Percentiles rank a stretch among this genome's conserved stretches.
Conservation (phyloP, 2,113 vertebrate genomes). For the Rhipidura dahli region DNA sequence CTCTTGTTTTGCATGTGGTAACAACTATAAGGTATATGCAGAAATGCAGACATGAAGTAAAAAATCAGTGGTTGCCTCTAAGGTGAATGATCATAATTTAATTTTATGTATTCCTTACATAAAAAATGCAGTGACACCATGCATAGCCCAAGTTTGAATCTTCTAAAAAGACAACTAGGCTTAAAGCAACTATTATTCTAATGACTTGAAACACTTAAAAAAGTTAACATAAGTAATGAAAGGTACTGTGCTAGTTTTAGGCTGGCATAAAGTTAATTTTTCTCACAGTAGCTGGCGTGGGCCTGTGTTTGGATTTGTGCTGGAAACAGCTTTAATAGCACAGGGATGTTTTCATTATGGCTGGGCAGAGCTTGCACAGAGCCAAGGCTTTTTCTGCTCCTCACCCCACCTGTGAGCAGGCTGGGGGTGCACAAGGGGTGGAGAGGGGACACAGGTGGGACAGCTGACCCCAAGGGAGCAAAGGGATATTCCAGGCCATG, state of each 20-base stretch:
- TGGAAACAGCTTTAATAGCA: neutral
- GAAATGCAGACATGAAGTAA: neutral
- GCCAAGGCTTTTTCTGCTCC: neutral
- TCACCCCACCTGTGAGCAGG: neutral
- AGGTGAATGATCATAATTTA: neutral
- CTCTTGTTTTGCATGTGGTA: neutral
- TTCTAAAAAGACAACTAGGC: neutral
- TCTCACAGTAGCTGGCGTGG: neutral
- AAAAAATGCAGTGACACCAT: neutral
- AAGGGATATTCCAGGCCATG: neutral
- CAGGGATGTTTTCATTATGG: neutral
- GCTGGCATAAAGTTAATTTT: neutral
- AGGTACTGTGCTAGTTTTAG: neutral
- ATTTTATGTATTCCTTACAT: neutral
- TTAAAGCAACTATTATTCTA: neutral
- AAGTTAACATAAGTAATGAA: neutral
- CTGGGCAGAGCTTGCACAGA: neutral
- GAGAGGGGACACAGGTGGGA: rapidly evolving
- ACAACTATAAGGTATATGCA: neutral
- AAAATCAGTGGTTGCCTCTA: neutral
- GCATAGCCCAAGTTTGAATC: neutral
- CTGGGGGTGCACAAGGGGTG: no score
- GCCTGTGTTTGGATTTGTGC: neutral
- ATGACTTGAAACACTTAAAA: neutral
- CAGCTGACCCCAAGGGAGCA: neutral